phyloP scores from a whole-genome alignment of 2,888 invertebrate genomes.

The Calliphora vomitoria region DNA sequence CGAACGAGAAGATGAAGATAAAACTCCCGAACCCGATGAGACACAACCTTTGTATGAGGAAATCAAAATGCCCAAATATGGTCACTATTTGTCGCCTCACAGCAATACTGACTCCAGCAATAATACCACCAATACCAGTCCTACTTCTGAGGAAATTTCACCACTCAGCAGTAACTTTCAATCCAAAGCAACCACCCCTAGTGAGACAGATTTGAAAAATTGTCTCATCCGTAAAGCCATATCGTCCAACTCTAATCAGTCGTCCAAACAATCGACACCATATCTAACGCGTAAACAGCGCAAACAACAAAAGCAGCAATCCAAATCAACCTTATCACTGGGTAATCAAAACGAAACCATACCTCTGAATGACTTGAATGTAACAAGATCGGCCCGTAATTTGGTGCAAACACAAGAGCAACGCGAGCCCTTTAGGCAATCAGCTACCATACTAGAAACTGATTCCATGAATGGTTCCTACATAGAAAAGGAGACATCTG shows the following conservation, averaged over 20 bases:
- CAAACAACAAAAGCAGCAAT: conserved; percentile 78
- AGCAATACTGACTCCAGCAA: conserved; percentile 87
- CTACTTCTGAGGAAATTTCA: conserved; percentile 85
- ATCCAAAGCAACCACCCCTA: conserved; percentile 82
- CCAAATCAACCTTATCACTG: conserved; percentile 76
- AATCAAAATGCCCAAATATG: conserved; percentile 85
- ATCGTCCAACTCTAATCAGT: conserved; percentile 44
- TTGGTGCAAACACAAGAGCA: conserved; percentile 72
- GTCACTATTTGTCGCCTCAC: conserved; percentile 85
- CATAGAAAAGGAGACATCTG: conserved; percentile 88
- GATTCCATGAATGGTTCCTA: conserved; percentile 81
- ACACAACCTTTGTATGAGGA: conserved; percentile 82
- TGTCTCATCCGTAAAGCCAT: conserved; percentile 73
- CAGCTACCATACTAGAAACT: conserved; percentile 58
- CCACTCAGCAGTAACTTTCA: conserved; percentile 81
- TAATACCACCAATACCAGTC: conserved; percentile 84
- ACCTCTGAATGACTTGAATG: conserved; percentile 70
- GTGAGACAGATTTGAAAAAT: conserved; percentile 76
- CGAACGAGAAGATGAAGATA: conserved; percentile 87
- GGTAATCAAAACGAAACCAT: conserved; percentile 64
- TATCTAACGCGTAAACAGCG: conserved; percentile 79
- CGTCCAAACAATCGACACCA: conserved; percentile 77
- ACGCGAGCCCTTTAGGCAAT: neutral
- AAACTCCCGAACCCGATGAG: conserved; percentile 78
- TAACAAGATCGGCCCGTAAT: conserved; percentile 75